Conservation (phyloP, 2,797 vertebrate species). For the Orientallactaga sibirica region DNA sequence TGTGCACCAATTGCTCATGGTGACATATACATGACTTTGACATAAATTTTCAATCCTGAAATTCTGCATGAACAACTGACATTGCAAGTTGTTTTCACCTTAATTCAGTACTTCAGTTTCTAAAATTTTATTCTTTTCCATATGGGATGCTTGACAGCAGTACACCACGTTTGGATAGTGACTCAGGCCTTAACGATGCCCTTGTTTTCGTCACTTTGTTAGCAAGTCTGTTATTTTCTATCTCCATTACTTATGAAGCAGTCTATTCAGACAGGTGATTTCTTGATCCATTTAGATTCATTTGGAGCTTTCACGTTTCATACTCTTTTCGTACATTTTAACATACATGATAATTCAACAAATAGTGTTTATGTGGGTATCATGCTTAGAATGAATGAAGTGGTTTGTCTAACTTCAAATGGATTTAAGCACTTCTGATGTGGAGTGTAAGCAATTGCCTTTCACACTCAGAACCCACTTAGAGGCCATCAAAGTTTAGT, state of each 20-base stretch:
- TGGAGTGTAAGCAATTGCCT: neutral
- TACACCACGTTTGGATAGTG: neutral
- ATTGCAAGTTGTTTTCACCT: neutral
- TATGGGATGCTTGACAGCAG: neutral
- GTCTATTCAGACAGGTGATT: neutral
- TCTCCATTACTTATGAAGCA: neutral
- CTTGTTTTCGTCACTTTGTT: neutral
- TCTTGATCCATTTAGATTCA: neutral
- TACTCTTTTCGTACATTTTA: neutral
- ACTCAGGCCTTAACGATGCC: neutral
- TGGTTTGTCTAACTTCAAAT: constrained; percentile 11
- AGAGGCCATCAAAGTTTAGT: neutral
- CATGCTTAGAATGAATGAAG: constrained; percentile 58
- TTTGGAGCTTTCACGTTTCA: constrained; percentile 29
- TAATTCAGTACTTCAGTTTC: neutral
- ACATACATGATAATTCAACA: neutral
- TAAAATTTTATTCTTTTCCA: neutral
- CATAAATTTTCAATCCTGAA: neutral
- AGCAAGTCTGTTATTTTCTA: neutral
- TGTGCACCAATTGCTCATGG: neutral
- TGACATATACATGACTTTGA: neutral
- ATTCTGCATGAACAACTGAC: neutral
- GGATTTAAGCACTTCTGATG: neutral
- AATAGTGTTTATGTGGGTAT: neutral
- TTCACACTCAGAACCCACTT: neutral